These are phyloP conservation scores for Himantopus leucocephalus DNA, from an alignment of 2,113 vertebrate genomes.

Conservation along the genomic window DNA sequence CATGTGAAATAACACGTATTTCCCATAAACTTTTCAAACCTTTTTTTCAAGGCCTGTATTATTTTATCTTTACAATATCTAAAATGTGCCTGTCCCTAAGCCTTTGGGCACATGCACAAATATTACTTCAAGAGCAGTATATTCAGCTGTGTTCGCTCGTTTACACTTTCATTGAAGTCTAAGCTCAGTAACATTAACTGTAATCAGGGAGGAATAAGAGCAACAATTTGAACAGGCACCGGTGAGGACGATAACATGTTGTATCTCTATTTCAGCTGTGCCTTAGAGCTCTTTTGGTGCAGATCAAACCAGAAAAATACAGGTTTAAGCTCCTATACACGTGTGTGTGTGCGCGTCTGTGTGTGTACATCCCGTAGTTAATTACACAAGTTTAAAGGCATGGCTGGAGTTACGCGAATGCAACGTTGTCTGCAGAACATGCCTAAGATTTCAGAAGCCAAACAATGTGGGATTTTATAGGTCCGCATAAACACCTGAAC, in stretches of 20 bases:
- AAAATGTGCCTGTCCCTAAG: neutral
- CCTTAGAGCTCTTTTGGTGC: neutral
- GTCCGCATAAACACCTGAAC: neutral
- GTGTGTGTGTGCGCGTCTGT: too few relatives aligned
- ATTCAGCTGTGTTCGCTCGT: neutral
- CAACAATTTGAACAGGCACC: neutral
- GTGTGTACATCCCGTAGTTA: neutral
- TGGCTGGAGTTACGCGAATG: neutral
- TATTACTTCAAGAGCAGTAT: neutral
- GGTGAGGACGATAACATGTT: fast-evolving
- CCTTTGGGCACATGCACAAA: neutral
- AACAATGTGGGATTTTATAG: neutral
- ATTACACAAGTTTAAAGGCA: neutral
- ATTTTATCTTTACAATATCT: neutral
- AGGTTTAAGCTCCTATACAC: neutral
- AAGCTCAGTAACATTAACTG: neutral
- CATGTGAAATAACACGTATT: neutral
- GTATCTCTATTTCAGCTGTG: neutral
- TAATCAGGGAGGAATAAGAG: neutral
- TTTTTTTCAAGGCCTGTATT: neutral
- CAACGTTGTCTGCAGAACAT: neutral
- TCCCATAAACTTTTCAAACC: neutral
- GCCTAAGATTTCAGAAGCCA: neutral
- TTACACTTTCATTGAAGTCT: neutral
- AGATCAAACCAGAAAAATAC: neutral